Base-by-base conservation (phyloP, 1,140 invertebrate species). In the Acromyrmex charruanus region DNA sequence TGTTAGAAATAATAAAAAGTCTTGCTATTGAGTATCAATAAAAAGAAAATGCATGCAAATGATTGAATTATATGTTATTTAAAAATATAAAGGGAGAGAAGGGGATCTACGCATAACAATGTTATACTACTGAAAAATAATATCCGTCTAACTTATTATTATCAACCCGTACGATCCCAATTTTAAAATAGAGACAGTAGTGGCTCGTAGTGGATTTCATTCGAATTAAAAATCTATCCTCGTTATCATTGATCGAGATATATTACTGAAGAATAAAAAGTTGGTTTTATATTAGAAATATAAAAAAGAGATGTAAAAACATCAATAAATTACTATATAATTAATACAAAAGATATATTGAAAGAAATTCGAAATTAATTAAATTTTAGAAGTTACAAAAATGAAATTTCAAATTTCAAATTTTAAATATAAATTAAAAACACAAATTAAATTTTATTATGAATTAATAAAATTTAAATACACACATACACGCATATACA, bases 131-230 rank as follows among this genome's bases (percentile, higher is more conserved):
- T 75, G 12, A 12, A 77, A 25, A 59, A 18, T 69, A 49, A 25
- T 58, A n/a, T 9, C 7, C 12, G 55, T 12, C 2, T 35, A n/a
- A 77, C 9, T 59, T 75, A 75, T 75, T 59, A 75, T 75, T n/a
- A 9, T 59, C n/a, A 31, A 75, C 7, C 21, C 14, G 14, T 39
- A 58, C 5, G 2, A 39, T 35, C 51, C 28, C 12, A 31, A 35
- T 53, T 59, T 51, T 71, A 3, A 59, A 55, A 9, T 9, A 21
- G 21, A 58, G 2, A 75, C 12, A 35, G 28, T 58, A 28, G 18
- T 31, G 51, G 28, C 28, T 35, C 28, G 3, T 75, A 58, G n/a
- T 31, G 6, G 18, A 39, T n/a, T 72, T 53, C 3, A 0, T 72
- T 55, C 3, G 31, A 72, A 53, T 9, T 72, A 72, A 72, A 31